Evolutionary conservation across 2,888 invertebrate genomes (phyloP).

Genomic region (Julus scandinavius): DNA sequence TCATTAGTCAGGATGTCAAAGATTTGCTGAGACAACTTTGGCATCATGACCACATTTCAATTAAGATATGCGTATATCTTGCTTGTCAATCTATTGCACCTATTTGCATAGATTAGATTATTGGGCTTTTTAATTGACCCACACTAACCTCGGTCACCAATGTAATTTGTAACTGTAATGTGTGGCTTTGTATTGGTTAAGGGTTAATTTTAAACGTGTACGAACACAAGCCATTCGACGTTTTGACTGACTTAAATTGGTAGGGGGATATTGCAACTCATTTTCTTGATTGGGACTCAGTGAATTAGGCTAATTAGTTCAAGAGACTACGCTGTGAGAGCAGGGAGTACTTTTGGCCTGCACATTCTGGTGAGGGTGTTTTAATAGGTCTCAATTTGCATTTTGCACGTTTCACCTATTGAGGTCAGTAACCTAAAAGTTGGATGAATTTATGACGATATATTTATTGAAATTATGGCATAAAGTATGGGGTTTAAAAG

Average conservation of each 20-base stretch:
- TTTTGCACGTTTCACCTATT: neutral
- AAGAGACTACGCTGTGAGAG: neutral
- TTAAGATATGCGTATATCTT: neutral
- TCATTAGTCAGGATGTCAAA: neutral
- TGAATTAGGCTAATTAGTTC: neutral
- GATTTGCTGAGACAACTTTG: neutral
- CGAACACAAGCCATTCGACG: neutral
- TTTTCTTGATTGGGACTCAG: neutral
- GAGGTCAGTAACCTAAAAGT: neutral
- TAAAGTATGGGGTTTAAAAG: neutral
- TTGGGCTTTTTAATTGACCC: conserved; percentile 1
- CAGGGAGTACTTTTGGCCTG: neutral
- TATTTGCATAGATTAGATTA: neutral
- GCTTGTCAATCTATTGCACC: neutral
- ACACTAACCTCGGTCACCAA: neutral
- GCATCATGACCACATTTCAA: conserved; percentile 1
- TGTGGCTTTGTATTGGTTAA: neutral
- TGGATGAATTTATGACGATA: neutral
- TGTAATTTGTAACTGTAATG: neutral
- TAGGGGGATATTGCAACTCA: neutral
- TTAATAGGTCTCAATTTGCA: neutral
- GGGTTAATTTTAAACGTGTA: neutral
- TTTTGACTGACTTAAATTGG: neutral
- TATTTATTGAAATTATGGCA: conserved; percentile 1
- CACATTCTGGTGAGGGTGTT: neutral